phyloP scores from a whole-genome alignment of 2,113 vertebrate genomes.

The Hemiscyllium ocellatum region DNA sequence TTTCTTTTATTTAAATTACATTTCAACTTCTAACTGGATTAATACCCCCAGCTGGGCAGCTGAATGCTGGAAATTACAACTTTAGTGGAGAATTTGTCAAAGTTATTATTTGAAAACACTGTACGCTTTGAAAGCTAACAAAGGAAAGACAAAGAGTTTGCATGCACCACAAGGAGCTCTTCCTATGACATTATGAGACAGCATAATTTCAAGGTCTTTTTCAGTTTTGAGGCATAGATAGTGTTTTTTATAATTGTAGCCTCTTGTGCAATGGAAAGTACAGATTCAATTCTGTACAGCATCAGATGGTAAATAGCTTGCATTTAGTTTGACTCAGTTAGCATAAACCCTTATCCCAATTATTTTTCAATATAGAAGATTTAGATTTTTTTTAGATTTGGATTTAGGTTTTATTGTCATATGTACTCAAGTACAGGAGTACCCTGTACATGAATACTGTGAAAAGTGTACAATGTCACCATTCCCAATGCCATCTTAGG shows the following conservation, averaged over 20 bases:
- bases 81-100: not conserved
- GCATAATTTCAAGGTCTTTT: not conserved
- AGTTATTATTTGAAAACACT: not conserved
- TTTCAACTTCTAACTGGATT: constrained; percentile 17
- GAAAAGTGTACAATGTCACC: too few species aligned
- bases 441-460: too few species aligned
- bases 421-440: too few species aligned
- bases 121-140: not conserved
- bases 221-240: not conserved
- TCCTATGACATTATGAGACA: not conserved
- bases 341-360: not conserved
- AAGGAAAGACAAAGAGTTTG: not conserved
- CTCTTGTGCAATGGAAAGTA: not conserved
- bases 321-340: not conserved
- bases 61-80: not conserved
- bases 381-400: too few species aligned
- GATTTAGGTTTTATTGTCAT: too few species aligned
- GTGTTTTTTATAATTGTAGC: not conserved
- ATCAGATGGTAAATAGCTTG: not conserved
- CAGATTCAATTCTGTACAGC: not conserved
- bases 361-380: not conserved
- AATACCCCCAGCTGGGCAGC: not conserved
- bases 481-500: too few species aligned
- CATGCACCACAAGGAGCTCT: not conserved
- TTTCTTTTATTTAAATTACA: not conserved